Evolutionary conservation across 2,888 invertebrate genomes (phyloP), one percentile per base, ranked within the genome.

Genomic region (Acanthosepion lycidas): DNA sequence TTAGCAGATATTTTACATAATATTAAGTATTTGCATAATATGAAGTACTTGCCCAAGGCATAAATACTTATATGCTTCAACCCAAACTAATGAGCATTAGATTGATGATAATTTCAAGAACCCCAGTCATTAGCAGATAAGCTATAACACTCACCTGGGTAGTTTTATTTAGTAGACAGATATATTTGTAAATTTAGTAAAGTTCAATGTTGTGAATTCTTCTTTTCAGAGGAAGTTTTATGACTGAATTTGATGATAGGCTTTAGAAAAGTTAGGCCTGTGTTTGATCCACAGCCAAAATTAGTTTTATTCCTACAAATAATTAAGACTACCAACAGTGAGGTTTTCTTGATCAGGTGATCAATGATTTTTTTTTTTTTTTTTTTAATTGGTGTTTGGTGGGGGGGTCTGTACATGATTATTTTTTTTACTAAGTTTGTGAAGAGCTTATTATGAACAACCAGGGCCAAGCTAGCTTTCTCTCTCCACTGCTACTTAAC

Each of bases 251-350:
- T 78, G 9, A 78, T 78, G 78, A n/a, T n/a, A n/a, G 12, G 78
- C n/a, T 78, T 64, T 78, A 15, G n/a, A n/a, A 78, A 78, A 78
- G n/a, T 78, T 3, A 78, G n/a, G 8, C 78, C 3, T n/a, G 28
- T 78, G n/a, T 26, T 55, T 78, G 78, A 78, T 78, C n/a, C n/a
- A 78, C n/a, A 78, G 78, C 78, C 78, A 78, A 78, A 55, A 78
- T 78, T 78, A 78, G 78, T 78, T 78, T 28, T 55, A 59, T 23
- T 18, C 9, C 9, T 78, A 15, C n/a, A n/a, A n/a, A n/a, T n/a
- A 33, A n/a, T 78, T 78, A 78, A 78, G n/a, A 33, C n/a, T 78
- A 23, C 3, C 78, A n/a, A 33, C n/a, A 78, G n/a, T 78, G 33
- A 78, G n/a, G 78, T 78, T 78, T 78, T 78, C n/a, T 15, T 33